Evolutionary conservation across 1,140 invertebrate species (phyloP), one percentile per base, ranked within the genome.

Genomic region (Apocrypta bakeri): DNA sequence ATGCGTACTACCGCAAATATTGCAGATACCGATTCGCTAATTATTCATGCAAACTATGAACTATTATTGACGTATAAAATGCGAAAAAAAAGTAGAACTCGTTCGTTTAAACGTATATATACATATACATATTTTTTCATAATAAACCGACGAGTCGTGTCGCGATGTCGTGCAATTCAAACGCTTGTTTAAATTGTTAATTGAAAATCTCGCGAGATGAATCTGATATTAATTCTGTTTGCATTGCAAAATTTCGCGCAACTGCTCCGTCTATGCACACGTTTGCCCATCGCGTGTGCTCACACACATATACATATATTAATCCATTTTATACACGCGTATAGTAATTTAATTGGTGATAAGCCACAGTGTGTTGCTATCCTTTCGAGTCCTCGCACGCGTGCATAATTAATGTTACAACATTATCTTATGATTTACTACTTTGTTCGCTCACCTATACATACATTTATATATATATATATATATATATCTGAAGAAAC

Each of bases 391-490:
- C 9, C 4, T 29, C 68, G 17, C 29, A 21, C 21, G 24, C 74
- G 66, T 27, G 74, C 25, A 71, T 74, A 83, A 79, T 79, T 79
- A 83, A 83, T 68, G 82, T 74, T 83, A 79, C 71, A 83, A 79
- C 82, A 66, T 79, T 83, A 83, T 78, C 82, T 66, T 68, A 79
- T 83, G 82, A 83, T 83, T 83, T 79, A 83, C 81, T 77, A 37
- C 81, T 42, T n/a, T 14, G 9, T 21, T 3, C 42, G 42, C 42
- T 48, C 42, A 3, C 14, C 42, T 48, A 25, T 17, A n/a, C 17
- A 40, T 73, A 42, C 25, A 72, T 72, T 40, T 42, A 73, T 14
- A 64, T 8, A 80, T 56, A 63, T 80, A 72, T 33, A 80, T 63
- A n/a, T 37, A 24, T 21, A 12, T 1, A 6, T 37, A 37, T 3